Evolutionary conservation across 1,140 invertebrate species (phyloP).

Genomic region (Bombus vancouverensis): DNA sequence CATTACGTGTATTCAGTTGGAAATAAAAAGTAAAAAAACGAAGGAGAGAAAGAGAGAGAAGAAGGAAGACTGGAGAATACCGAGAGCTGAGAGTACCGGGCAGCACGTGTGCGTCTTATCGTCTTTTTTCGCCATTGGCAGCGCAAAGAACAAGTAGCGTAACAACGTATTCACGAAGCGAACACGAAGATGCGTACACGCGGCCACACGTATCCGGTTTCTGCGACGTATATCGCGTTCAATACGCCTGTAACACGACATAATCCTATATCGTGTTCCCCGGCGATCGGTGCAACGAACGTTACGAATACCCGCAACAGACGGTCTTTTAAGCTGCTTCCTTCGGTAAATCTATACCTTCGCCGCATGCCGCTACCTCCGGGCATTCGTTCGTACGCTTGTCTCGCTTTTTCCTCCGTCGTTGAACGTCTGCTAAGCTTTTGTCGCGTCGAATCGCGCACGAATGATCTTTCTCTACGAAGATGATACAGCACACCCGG

Average conservation of each 20-base stretch:
- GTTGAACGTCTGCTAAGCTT: neutral
- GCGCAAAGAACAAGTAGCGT: neutral
- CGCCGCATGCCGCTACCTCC: slow-evolving; percentile 7
- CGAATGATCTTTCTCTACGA: no score
- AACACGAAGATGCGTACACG: slow-evolving; percentile 57
- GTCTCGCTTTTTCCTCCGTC: neutral
- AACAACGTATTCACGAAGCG: neutral
- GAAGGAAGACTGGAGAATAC: neutral
- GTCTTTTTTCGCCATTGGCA: slow-evolving; percentile 20
- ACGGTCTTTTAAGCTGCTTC: slow-evolving; percentile 45
- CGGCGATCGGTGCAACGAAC: slow-evolving; percentile 33
- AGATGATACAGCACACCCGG: no score
- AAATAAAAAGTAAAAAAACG: neutral
- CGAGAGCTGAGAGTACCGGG: neutral
- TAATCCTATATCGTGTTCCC: slow-evolving; percentile 59
- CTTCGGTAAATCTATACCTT: slow-evolving; percentile 43
- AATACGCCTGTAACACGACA: slow-evolving; percentile 49
- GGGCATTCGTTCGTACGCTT: neutral
- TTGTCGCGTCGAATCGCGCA: neutral
- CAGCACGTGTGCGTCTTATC: slow-evolving; percentile 14
- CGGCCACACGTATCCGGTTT: slow-evolving; percentile 57
- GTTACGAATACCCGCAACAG: slow-evolving; percentile 44
- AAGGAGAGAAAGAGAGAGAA: no score
- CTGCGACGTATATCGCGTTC: slow-evolving; percentile 55
- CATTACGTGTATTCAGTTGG: no score